phyloP scores from a whole-genome alignment of 2,797 vertebrate species.

The Myotis myotis region DNA sequence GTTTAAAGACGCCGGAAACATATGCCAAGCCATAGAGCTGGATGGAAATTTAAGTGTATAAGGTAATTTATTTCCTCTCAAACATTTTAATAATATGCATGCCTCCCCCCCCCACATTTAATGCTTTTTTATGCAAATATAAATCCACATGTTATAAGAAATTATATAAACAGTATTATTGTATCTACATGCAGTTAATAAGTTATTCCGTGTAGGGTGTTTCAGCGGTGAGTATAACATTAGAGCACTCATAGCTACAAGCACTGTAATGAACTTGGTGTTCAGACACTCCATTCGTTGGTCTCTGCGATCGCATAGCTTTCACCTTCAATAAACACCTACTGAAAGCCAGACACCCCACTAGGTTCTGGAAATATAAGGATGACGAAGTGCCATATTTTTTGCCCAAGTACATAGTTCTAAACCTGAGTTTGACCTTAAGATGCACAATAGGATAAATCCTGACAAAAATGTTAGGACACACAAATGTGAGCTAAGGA shows the following conservation, averaged over 20 bases:
- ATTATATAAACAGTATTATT: constrained; percentile 28
- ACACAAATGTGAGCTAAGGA: constrained; percentile 52
- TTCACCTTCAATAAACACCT: constrained; percentile 60
- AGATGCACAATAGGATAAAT: not conserved
- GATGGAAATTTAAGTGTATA: constrained; percentile 43
- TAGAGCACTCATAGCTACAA: constrained; percentile 2
- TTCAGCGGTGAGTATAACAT: constrained; percentile 43
- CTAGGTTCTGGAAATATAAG: constrained; percentile 13
- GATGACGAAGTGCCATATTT: constrained; percentile 23
- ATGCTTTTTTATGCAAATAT: not conserved
- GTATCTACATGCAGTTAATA: constrained; percentile 27
- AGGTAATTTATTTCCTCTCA: constrained; percentile 56
- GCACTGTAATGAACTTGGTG: constrained; percentile 53
- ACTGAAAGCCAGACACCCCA: constrained; percentile 22
- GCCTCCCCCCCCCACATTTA: not conserved
- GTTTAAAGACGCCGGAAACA: constrained; percentile 75
- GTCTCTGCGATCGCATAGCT: constrained; percentile 52
- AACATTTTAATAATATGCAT: constrained; percentile 28
- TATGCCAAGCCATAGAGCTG: constrained; percentile 65
- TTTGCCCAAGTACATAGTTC: not conserved
- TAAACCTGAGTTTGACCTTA: constrained; percentile 36
- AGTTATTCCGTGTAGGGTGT: not conserved
- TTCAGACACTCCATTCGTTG: constrained; percentile 46
- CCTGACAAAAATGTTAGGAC: constrained; percentile 15
- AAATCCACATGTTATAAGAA: constrained; percentile 29